Percentiles rank a stretch among this genome's conserved stretches.
These are phyloP conservation scores for Sus scrofa DNA, from an alignment of 2,113 vertebrate genomes.

Conservation along the genomic window DNA sequence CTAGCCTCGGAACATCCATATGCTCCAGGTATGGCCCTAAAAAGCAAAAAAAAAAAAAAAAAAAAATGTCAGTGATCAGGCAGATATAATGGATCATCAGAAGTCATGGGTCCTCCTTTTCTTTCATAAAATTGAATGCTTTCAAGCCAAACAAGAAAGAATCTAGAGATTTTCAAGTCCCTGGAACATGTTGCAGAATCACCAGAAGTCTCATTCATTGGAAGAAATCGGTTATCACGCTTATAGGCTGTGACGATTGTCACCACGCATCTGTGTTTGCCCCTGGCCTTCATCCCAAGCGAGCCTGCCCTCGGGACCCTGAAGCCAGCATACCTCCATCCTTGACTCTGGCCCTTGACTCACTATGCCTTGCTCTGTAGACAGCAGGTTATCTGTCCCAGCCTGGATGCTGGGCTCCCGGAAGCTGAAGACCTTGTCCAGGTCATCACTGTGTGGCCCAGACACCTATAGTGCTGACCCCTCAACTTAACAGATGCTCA, in stretches of 20 bases:
- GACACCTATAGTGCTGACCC: not conserved
- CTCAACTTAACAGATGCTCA: not conserved
- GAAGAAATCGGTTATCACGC: not conserved
- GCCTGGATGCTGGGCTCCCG: not conserved
- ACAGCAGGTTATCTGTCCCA: not conserved
- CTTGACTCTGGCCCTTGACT: not conserved
- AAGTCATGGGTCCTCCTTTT: not conserved
- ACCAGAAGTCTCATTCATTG: not conserved
- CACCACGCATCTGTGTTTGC: accelerated
- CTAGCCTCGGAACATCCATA: too few species aligned
- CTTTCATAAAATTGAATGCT: not conserved
- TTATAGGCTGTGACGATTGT: not conserved
- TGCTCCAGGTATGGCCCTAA: too few species aligned
- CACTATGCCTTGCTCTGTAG: not conserved
- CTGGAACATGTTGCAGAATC: not conserved
- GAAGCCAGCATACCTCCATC: not conserved
- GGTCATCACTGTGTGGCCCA: not conserved
- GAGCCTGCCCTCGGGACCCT: not conserved
- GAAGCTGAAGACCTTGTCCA: not conserved
- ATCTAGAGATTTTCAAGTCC: not conserved
- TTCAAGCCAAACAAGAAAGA: not conserved
- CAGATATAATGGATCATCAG: not conserved
- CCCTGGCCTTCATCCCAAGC: not conserved
- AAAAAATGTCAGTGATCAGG: not conserved
- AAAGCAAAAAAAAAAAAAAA: too few species aligned